Evolutionary conservation across 2,113 vertebrate species (phyloP).

Genomic region (Trinectes maculatus): DNA sequence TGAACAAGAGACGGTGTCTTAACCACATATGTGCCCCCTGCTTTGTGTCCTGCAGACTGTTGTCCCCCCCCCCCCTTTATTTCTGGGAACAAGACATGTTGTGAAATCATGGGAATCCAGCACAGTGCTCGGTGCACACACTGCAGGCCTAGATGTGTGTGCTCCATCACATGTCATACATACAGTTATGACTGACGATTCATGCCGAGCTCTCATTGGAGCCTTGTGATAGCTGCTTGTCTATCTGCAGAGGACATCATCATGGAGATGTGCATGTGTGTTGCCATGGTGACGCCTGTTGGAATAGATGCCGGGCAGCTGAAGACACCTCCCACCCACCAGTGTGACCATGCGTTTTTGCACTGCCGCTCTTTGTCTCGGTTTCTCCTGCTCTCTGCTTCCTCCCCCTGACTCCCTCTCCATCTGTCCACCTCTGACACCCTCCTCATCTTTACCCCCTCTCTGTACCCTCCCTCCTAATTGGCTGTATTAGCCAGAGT

Average conservation of each 20-base stretch:
- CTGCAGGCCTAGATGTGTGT: neutral
- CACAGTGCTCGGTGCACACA: neutral
- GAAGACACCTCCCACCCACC: conserved; percentile 58
- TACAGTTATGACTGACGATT: conserved; percentile 1
- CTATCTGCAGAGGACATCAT: neutral
- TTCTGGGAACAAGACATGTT: neutral
- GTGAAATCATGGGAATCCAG: neutral
- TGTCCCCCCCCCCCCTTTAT: too few relatives aligned
- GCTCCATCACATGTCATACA: conserved; percentile 1
- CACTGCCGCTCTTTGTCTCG: conserved; percentile 14
- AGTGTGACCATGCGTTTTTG: conserved; percentile 44
- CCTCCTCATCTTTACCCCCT: conserved; percentile 31
- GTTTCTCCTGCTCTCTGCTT: conserved; percentile 1
- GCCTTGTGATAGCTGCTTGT: neutral
- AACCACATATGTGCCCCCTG: neutral
- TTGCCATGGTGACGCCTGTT: conserved; percentile 36
- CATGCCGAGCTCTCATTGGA: neutral
- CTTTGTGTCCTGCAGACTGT: neutral
- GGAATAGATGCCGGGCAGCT: conserved; percentile 24
- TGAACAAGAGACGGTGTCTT: neutral
- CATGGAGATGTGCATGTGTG: conserved; percentile 2
- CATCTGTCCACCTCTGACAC: conserved; percentile 63
- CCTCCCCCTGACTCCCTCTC: conserved; percentile 18
- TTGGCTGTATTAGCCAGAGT: conserved; percentile 36
- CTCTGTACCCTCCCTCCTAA: conserved; percentile 44